Evolutionary conservation across 2,888 invertebrate species (phyloP).

Genomic region (Hypomecis punctinalis): DNA sequence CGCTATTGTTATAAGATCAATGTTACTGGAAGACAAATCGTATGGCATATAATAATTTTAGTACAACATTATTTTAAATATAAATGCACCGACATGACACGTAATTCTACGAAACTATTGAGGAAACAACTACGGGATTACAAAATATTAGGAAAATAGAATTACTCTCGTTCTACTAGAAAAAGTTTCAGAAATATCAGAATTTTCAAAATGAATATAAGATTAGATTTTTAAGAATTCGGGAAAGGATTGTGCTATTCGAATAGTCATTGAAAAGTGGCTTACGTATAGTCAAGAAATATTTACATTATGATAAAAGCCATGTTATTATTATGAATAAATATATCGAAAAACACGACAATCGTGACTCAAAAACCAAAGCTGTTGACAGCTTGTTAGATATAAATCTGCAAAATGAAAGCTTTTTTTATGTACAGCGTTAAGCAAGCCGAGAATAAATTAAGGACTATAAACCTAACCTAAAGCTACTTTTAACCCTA

Average conservation of each 20-base stretch:
- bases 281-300: slow-evolving; percentile 65
- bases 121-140: slow-evolving; percentile 72
- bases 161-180: slow-evolving; percentile 70
- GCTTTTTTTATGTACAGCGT: slow-evolving; percentile 53
- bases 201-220: slow-evolving; percentile 48
- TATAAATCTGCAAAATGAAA: slow-evolving; percentile 48
- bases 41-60: slow-evolving; percentile 83
- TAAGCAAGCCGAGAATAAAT: slow-evolving; percentile 48
- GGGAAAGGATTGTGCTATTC: slow-evolving; percentile 38
- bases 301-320: slow-evolving; percentile 66
- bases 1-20: slow-evolving; percentile 83
- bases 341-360: slow-evolving; percentile 66
- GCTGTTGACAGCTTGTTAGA: slow-evolving; percentile 46
- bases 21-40: slow-evolving; percentile 85
- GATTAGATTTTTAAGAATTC: slow-evolving; percentile 30
- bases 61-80: slow-evolving; percentile 74
- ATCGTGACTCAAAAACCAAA: slow-evolving; percentile 51
- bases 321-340: slow-evolving; percentile 47
- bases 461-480: slow-evolving; percentile 55
- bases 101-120: slow-evolving; percentile 78
- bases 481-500: slow-evolving; percentile 50
- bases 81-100: slow-evolving; percentile 79
- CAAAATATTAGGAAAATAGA: slow-evolving; percentile 82
- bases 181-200: slow-evolving; percentile 72
- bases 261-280: slow-evolving; percentile 61